A percentile compares a stretch with the other conserved stretches of the same genome.
Evolutionary conservation across 2,113 vertebrate genomes (phyloP).

Genomic region (Sylvietta virens): DNA sequence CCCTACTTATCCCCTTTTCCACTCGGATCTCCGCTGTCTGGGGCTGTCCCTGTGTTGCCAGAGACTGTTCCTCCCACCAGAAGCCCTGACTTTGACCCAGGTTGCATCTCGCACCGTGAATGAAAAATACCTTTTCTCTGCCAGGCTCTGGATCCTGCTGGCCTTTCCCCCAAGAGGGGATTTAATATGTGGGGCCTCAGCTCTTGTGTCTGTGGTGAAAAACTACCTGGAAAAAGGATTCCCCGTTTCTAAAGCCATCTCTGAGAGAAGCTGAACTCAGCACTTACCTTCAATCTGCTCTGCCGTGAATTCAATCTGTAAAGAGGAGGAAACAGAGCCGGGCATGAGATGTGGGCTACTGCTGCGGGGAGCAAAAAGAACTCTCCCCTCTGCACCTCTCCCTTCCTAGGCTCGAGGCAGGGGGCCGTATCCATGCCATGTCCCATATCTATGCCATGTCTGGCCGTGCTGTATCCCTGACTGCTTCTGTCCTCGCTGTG

Average conservation of each 20-base stretch:
- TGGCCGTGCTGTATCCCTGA: rapidly evolving
- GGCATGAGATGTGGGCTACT: not conserved
- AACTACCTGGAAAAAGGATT: not conserved
- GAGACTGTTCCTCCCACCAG: not conserved
- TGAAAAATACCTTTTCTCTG: not conserved
- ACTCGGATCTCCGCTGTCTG: rapidly evolving
- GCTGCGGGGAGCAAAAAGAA: rapidly evolving
- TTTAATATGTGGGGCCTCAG: rapidly evolving
- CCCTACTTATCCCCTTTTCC: not conserved
- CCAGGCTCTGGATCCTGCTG: not conserved
- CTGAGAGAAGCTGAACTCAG: not conserved
- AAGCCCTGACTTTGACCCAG: not conserved
- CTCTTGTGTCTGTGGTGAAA: not conserved
- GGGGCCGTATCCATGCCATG: rapidly evolving
- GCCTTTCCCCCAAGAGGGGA: not conserved
- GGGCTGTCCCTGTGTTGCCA: not conserved
- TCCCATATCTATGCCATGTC: not conserved
- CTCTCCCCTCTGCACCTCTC: not conserved
- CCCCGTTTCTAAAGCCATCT: not conserved
- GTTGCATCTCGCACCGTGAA: not conserved
- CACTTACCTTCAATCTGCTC: conserved; percentile 85
- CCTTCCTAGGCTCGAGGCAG: not conserved
- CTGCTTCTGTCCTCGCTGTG: rapidly evolving
- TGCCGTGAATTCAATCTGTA: conserved; percentile 73
- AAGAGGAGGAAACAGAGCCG: not conserved